Evolutionary conservation across 1,140 invertebrate species (phyloP), one percentile per base, ranked within the genome.

Genomic region (Lepidurus packardi): DNA sequence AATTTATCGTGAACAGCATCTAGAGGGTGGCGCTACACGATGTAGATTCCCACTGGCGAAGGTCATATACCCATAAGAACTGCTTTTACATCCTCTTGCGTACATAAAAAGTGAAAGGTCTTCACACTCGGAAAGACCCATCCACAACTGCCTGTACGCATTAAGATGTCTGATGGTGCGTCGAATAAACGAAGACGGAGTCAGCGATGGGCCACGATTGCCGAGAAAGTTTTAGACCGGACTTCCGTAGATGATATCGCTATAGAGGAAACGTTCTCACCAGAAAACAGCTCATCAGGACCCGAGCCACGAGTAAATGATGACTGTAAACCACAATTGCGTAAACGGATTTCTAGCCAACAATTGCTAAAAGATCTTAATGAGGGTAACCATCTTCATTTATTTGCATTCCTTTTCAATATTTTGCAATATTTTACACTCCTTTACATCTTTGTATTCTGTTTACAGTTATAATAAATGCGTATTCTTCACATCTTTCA

Each of bases 341-440:
- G 34, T 34, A 65, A 74, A 45, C 73, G 78, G 34, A 34, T 42
- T 24, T 78, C 78, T 13, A 44, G 73, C 9, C 78, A 78, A 75
- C 65, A 78, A 44, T 74, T 78, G 41, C 44, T 78, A 7, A 73
- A 78, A 75, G 73, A 78, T 21, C 45, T 78, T 11, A 78, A 78
- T 75, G 34, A 78, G 75, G 47, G 78, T 78, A 78, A 11, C 73
- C 0, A n/a, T 10, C 25, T 34, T 77, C 7, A 9, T 21, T 43
- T 42, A 10, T 42, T 76, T 42, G 34, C 43, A 43, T 24, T 9
- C 24, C n/a, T 25, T 76, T 21, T 76, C 0, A 34, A 34, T 34
- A 2, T 34, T 34, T 34, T 34, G 34, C 34, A 34, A 4, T 34
- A 4, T 2, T 34, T 34, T 25, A 25, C 1, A 25, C 25, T 25